These are phyloP conservation scores for Apodemia zela DNA, from an alignment of 2,888 invertebrate species.

Conservation along the genomic window DNA sequence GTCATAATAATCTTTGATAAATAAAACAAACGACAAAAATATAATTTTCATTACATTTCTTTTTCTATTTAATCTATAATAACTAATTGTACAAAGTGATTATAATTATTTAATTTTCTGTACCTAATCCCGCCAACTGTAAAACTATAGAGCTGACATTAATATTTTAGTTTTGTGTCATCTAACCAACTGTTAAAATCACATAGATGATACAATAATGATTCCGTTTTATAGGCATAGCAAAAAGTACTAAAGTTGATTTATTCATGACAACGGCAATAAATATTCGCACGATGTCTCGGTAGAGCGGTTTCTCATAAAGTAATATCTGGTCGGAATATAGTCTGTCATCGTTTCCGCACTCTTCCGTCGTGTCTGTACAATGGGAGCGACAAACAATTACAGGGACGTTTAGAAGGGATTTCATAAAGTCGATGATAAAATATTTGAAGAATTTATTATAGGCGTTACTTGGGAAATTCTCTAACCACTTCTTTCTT, in stretches of 20 bases:
- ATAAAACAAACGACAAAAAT: no score
- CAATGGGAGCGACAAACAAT: constrained; percentile 31
- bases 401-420: constrained; percentile 23
- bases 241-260: constrained; percentile 1
- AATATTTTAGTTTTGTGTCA: not conserved
- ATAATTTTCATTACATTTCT: no score
- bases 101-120: no score
- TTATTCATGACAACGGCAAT: constrained; percentile 16
- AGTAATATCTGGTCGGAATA: constrained; percentile 48
- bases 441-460: not conserved
- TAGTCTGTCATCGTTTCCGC: constrained; percentile 52
- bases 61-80: no score
- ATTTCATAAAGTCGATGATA: constrained; percentile 29
- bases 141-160: no score
- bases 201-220: not conserved
- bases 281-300: constrained; percentile 19
- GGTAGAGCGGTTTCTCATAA: constrained; percentile 27
- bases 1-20: no score
- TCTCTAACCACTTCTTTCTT: not conserved
- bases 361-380: constrained; percentile 32
- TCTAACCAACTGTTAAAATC: not conserved
- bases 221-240: not conserved
- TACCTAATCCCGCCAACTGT: no score
- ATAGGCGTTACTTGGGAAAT: not conserved
- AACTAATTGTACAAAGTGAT: no score